Percentiles rank a stretch among this genome's conserved stretches.
Evolutionary conservation across 1,140 invertebrate genomes (phyloP).

Genomic region (Saccostrea echinata): DNA sequence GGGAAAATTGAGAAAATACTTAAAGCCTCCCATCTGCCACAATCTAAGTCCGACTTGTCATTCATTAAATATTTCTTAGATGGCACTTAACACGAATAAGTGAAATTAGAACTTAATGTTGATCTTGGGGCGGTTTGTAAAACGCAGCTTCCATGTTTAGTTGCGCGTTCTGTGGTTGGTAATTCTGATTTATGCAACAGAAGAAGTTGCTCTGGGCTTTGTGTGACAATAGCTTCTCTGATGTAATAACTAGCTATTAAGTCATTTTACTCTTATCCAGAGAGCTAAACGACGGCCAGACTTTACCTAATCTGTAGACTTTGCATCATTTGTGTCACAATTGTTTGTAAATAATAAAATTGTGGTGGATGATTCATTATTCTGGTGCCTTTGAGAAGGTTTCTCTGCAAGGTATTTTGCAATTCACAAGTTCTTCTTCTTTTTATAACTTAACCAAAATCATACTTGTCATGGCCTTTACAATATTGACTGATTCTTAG

Average conservation of each 20-base stretch:
- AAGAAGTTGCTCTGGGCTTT: background rate
- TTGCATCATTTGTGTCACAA: background rate
- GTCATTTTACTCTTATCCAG: conserved; percentile 24
- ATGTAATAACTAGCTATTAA: conserved; percentile 31
- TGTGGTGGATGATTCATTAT: background rate
- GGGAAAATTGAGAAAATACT: conserved; percentile 35
- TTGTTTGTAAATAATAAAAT: conserved; percentile 38
- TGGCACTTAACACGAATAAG: conserved; percentile 31
- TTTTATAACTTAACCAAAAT: background rate
- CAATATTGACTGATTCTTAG: too few relatives aligned
- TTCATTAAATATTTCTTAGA: conserved; percentile 34
- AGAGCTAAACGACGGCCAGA: background rate
- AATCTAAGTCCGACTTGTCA: background rate
- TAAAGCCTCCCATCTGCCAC: conserved; percentile 33
- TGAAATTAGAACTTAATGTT: conserved; percentile 25
- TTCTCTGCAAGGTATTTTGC: background rate
- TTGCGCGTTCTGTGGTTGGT: background rate
- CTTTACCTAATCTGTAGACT: background rate
- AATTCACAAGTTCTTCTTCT: background rate
- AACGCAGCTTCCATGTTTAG: background rate
- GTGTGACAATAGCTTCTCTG: conserved; percentile 18
- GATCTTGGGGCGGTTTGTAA: conserved; percentile 12
- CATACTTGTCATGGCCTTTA: conserved; percentile 5
- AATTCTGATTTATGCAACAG: conserved; percentile 29
- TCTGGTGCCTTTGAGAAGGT: background rate